Percentiles rank a stretch among this genome's conserved stretches.
Evolutionary conservation across 1,140 invertebrate genomes (phyloP).

Genomic region (Eumeta japonica): DNA sequence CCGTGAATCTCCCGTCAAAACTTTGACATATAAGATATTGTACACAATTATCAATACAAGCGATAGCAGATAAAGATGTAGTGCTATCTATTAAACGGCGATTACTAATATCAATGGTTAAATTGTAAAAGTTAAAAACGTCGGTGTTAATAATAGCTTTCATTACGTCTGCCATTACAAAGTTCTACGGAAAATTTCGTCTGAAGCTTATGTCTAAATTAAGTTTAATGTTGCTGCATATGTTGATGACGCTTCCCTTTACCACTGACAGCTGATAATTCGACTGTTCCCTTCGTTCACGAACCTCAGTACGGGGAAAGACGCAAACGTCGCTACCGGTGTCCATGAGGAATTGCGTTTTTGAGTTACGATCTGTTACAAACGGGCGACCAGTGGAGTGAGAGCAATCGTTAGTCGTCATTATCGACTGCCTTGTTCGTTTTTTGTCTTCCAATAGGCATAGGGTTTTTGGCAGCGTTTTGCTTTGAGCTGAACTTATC

Average conservation of each 20-base stretch:
- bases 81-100: conserved; percentile 2
- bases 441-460: conserved; percentile 5
- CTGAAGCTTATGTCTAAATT: too few relatives aligned
- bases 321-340: too few relatives aligned
- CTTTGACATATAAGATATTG: conserved; percentile 14
- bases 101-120: conserved; percentile 2
- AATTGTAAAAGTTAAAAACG: too few relatives aligned
- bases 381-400: conserved; percentile 4
- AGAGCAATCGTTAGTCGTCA: conserved; percentile 6
- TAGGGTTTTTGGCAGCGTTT: conserved; percentile 1
- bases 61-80: conserved; percentile 3
- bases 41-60: neutral
- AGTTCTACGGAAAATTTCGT: conserved; percentile 17
- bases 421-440: conserved; percentile 6
- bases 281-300: conserved; percentile 5
- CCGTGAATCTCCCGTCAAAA: conserved; percentile 9
- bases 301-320: neutral
- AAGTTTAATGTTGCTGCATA: conserved; percentile 11
- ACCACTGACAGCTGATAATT: conserved; percentile 14
- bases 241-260: conserved; percentile 13
- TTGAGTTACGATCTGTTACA: neutral
- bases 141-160: too few relatives aligned
- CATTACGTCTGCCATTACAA: conserved; percentile 17
- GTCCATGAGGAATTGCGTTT: too few relatives aligned
- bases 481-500: conserved; percentile 1